Percentiles rank a stretch among this genome's conserved stretches.
Evolutionary conservation across 2,113 vertebrate genomes (phyloP).

Genomic region (Talpa occidentalis): DNA sequence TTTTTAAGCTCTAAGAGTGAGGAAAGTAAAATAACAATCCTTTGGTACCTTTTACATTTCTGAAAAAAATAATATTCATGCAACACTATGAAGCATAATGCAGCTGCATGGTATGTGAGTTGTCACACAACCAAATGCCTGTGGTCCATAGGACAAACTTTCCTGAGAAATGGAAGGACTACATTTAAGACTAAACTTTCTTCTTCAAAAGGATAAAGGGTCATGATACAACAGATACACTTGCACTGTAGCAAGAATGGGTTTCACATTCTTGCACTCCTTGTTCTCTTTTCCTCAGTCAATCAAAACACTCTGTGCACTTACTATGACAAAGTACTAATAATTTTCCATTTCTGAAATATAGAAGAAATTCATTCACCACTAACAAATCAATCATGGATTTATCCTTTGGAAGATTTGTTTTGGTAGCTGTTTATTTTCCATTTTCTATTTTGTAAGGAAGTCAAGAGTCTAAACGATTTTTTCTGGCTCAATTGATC

Average conservation of each 20-base stretch:
- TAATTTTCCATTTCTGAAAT: slow-evolving; percentile 8
- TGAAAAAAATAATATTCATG: slow-evolving; percentile 17
- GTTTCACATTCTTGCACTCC: background rate
- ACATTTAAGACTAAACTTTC: background rate
- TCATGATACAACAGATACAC: background rate
- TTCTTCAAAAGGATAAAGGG: background rate
- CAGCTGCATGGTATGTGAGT: background rate
- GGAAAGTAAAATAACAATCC: background rate
- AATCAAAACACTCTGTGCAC: background rate
- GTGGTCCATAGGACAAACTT: background rate
- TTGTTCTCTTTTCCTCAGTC: background rate
- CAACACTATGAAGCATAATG: background rate
- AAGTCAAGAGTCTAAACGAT: background rate
- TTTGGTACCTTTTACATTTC: background rate
- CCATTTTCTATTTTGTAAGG: background rate
- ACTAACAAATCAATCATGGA: background rate
- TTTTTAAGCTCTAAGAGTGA: background rate
- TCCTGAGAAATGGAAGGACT: background rate
- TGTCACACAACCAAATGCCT: background rate
- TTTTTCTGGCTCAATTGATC: background rate
- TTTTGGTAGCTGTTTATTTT: background rate
- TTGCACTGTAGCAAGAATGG: background rate
- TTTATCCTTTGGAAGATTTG: background rate
- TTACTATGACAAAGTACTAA: background rate
- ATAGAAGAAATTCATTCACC: background rate